Evolutionary conservation across 1,140 invertebrate genomes (phyloP).

Genomic region (Eriocheir sinensis): DNA sequence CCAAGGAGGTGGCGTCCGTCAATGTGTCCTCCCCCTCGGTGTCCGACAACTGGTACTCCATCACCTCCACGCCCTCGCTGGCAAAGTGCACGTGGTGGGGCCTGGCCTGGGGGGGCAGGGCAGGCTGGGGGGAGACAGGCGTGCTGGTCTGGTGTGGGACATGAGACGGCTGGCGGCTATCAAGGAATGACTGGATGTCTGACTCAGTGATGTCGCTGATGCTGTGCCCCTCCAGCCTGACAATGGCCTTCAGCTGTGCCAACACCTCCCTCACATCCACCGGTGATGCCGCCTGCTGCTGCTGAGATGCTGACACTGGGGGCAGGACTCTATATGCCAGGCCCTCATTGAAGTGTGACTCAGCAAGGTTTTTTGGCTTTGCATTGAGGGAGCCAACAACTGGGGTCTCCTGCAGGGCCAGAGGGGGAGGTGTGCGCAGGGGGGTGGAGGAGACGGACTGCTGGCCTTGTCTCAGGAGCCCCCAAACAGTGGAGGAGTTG

Average conservation of each 20-base stretch:
- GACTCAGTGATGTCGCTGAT: conserved; percentile 37
- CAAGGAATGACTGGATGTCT: conserved; percentile 45
- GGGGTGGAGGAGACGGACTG: conserved; percentile 82
- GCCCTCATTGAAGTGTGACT: background rate
- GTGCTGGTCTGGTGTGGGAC: conserved; percentile 53
- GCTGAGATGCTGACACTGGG: background rate
- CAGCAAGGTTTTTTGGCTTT: background rate
- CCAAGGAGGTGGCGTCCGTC: conserved; percentile 59
- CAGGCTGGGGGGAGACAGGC: background rate
- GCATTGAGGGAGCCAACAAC: background rate
- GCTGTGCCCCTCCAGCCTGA: conserved; percentile 54
- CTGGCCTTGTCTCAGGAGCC: conserved; percentile 82
- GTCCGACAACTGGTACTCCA: conserved; percentile 73
- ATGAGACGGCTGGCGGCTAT: background rate
- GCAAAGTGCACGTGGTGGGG: conserved; percentile 71
- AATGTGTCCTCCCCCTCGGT: conserved; percentile 60
- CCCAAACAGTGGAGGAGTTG: conserved; percentile 86
- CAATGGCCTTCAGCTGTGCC: conserved; percentile 54
- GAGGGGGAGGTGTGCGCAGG: background rate
- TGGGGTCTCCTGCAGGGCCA: conserved; percentile 6
- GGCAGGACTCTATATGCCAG: background rate
- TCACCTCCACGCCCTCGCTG: conserved; percentile 69
- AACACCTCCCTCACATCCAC: conserved; percentile 59
- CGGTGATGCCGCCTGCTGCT: background rate
- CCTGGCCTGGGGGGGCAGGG: background rate